phyloP scores from a whole-genome alignment of 1,140 invertebrate genomes.

The Heliconius hermathena region DNA sequence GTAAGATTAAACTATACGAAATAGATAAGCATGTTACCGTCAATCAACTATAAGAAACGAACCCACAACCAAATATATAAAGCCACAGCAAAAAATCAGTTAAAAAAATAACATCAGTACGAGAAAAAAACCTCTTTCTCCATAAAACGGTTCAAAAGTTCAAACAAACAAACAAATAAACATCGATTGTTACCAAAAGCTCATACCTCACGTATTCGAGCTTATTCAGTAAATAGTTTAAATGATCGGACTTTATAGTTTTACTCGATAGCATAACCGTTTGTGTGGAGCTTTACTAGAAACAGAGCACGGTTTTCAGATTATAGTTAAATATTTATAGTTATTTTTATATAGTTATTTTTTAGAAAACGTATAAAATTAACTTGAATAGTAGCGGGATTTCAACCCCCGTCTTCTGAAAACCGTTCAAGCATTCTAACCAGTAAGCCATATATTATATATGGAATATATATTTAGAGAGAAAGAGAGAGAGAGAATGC shows the following conservation, averaged over 20 bases:
- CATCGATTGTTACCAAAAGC: neutral
- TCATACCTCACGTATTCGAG: constrained; percentile 1
- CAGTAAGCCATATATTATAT: too few relatives aligned
- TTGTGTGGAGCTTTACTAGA: neutral
- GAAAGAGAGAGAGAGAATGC: too few relatives aligned
- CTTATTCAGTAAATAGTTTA: neutral
- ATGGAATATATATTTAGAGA: too few relatives aligned
- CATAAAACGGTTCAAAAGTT: neutral
- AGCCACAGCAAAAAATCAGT: too few relatives aligned
- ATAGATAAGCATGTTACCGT: too few relatives aligned
- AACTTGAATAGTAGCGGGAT: too few relatives aligned
- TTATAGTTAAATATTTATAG: neutral
- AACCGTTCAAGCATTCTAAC: too few relatives aligned
- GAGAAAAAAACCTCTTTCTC: neutral
- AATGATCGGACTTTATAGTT: neutral
- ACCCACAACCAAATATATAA: neutral
- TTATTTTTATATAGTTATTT: neutral
- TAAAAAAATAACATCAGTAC: too few relatives aligned
- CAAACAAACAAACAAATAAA: neutral
- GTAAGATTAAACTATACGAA: too few relatives aligned
- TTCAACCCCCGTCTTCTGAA: too few relatives aligned
- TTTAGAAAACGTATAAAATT: too few relatives aligned
- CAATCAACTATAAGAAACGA: too few relatives aligned
- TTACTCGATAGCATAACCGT: neutral
- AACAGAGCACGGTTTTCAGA: neutral